Percentiles rank a stretch among this genome's conserved stretches.
Conservation (phyloP, 2,888 invertebrate species). For the Eucera pruinosa region DNA sequence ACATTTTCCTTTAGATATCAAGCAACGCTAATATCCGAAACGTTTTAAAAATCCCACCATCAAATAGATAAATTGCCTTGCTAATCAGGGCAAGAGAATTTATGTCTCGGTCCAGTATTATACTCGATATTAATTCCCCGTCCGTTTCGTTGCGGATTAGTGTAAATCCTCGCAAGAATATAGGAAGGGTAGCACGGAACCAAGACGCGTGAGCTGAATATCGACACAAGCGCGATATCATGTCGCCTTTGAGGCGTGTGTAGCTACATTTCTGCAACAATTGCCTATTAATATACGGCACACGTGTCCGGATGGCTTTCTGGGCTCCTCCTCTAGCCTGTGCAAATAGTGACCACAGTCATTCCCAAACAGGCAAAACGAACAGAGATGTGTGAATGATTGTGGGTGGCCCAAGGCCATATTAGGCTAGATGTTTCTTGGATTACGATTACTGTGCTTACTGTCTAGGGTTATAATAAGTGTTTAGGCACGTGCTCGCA, state of each 20-base stretch:
- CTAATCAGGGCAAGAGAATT: too few relatives aligned
- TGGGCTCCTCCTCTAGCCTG: background rate
- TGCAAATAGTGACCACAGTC: background rate
- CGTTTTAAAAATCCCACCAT: too few relatives aligned
- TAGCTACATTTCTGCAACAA: conserved; percentile 19
- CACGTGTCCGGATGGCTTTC: conserved; percentile 16
- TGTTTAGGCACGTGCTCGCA: too few relatives aligned
- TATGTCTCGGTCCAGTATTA: too few relatives aligned
- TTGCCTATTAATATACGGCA: conserved; percentile 34
- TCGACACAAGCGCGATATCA: background rate
- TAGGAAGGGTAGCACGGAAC: conserved; percentile 5
- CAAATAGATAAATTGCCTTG: too few relatives aligned
- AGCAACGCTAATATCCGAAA: too few relatives aligned
- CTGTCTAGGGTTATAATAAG: background rate
- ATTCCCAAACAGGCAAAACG: background rate
- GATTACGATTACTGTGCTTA: background rate
- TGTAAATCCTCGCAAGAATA: conserved; percentile 10
- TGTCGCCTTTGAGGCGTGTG: conserved; percentile 7
- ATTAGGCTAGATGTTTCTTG: background rate
- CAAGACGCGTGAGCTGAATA: conserved; percentile 27
- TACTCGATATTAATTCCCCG: conserved; percentile 15
- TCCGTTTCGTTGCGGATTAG: conserved; percentile 14
- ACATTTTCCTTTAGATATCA: too few relatives aligned
- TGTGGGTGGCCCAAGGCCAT: background rate
- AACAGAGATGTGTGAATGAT: background rate